These are phyloP conservation scores for Aspiorhynchus laticeps DNA, from an alignment of 2,113 vertebrate species.

Conservation along the genomic window DNA sequence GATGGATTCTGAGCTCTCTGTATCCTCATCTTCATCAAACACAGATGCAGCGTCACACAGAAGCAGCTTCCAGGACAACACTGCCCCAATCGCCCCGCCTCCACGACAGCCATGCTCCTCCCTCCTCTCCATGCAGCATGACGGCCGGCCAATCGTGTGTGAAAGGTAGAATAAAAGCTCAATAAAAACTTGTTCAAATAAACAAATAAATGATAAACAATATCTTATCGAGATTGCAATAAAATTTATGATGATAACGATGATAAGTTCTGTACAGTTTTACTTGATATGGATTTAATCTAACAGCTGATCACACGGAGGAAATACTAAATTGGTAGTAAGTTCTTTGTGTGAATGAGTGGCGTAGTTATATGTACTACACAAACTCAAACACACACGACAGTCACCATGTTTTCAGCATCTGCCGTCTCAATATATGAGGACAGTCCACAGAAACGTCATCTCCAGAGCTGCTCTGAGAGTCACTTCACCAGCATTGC, in stretches of 20 bases:
- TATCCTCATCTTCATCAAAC: conserved; percentile 56
- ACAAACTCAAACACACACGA: not conserved
- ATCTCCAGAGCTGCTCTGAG: no score
- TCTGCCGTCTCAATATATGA: no score
- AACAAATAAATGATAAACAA: not conserved
- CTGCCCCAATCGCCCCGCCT: conserved; percentile 84
- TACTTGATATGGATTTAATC: no score
- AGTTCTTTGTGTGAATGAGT: not conserved
- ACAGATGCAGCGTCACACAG: conserved; percentile 80
- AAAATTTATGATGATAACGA: not conserved
- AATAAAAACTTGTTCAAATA: not conserved
- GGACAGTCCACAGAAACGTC: no score
- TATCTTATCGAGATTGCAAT: not conserved
- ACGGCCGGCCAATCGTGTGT: conserved; percentile 88
- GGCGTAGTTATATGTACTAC: not conserved
- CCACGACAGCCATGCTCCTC: conserved; percentile 95
- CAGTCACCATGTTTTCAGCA: not conserved
- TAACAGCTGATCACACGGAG: no score
- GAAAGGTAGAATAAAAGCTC: conserved; percentile 82
- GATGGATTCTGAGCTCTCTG: conserved; percentile 71
- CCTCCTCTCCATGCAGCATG: conserved; percentile 80
- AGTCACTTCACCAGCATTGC: not conserved
- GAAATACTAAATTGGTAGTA: not conserved
- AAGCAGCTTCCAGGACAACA: conserved; percentile 75
- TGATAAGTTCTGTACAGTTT: not conserved